Evolutionary conservation across 2,113 vertebrate species (phyloP).

Genomic region (Brachyhypopomus occidentalis): DNA sequence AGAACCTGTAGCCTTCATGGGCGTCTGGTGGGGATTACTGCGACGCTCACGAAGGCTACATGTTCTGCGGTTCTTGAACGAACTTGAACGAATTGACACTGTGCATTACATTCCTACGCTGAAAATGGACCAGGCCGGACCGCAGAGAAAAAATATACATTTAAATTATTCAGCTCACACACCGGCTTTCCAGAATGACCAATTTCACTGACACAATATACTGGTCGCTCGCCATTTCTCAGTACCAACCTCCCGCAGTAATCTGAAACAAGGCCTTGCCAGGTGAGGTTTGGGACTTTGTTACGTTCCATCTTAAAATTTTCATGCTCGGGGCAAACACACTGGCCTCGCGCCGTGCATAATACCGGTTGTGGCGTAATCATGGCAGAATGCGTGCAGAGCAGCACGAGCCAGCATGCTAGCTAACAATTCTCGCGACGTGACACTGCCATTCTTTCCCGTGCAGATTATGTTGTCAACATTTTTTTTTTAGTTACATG

Average conservation of each 20-base stretch:
- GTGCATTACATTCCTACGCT: no score
- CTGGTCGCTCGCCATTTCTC: neutral
- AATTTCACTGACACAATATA: slow-evolving; percentile 25
- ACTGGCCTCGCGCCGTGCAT: neutral
- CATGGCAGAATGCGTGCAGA: neutral
- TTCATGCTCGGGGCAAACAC: neutral
- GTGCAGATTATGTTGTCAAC: neutral
- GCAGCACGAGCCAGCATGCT: neutral
- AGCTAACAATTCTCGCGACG: neutral
- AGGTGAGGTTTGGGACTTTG: neutral
- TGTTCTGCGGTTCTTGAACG: no score
- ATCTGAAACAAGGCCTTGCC: neutral
- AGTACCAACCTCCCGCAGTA: slow-evolving; percentile 14
- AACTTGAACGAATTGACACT: no score
- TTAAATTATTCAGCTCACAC: slow-evolving; percentile 4
- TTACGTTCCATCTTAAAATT: neutral
- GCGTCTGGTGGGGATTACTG: no score
- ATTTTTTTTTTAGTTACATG: no score
- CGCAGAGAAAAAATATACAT: neutral
- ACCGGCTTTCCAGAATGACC: slow-evolving; percentile 1
- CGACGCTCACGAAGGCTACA: no score
- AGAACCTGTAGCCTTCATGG: neutral
- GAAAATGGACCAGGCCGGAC: neutral
- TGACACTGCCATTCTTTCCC: neutral
- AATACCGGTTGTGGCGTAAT: neutral